Conservation (phyloP, 2,797 vertebrate species). For the Halcyon leucocephala region DNA sequence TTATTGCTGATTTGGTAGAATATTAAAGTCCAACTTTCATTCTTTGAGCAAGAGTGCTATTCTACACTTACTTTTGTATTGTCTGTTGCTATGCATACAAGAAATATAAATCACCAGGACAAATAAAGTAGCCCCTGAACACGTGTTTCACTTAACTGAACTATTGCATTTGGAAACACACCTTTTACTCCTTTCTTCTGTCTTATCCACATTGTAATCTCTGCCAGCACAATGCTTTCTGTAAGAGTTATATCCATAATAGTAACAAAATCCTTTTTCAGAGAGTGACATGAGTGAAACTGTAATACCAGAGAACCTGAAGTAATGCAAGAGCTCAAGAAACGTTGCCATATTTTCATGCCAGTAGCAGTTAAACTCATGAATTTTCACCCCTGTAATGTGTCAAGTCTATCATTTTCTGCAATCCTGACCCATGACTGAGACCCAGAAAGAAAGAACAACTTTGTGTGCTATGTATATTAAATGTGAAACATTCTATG, state of each 20-base stretch:
- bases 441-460: not conserved
- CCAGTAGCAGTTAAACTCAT: not conserved
- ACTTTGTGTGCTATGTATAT: not conserved
- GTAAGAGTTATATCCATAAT: not conserved
- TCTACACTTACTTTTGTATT: not conserved
- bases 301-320: not conserved
- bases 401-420: not conserved
- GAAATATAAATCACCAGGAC: not conserved
- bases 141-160: not conserved
- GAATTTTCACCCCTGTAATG: not conserved
- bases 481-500: not conserved
- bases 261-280: not conserved
- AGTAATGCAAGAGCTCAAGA: not conserved
- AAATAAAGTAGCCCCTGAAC: not conserved
- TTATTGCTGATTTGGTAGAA: not conserved
- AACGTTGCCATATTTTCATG: not conserved
- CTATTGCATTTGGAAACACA: not conserved
- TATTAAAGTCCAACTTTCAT: conserved; percentile 8
- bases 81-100: not conserved
- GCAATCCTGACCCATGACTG: not conserved
- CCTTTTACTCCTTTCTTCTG: not conserved
- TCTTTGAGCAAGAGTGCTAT: not conserved
- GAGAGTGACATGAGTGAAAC: not conserved
- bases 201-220: not conserved
- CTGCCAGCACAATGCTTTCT: not conserved